Conservation (phyloP, 1,140 invertebrate species). For the Stratiolaelaps scimitus region DNA sequence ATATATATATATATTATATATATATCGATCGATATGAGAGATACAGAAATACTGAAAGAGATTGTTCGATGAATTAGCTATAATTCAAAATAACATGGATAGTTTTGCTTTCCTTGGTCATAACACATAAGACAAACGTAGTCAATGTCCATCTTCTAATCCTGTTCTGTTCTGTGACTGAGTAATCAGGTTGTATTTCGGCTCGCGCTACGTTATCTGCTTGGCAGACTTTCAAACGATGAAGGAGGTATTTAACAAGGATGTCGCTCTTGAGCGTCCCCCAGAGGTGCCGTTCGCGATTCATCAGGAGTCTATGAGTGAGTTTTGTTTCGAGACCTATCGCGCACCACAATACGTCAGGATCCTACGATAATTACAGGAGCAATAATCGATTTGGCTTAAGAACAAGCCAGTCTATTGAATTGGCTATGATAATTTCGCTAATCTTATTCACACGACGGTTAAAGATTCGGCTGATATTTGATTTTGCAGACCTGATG, state of each 20-base stretch:
- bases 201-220: constrained; percentile 20
- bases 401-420: too few relatives aligned
- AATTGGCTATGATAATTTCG: too few relatives aligned
- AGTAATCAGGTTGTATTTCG: constrained; percentile 11
- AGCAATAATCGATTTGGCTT: too few relatives aligned
- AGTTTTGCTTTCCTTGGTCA: neutral
- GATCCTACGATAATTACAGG: too few relatives aligned
- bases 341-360: too few relatives aligned
- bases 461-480: neutral
- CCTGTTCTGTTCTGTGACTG: too few relatives aligned
- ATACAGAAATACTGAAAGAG: too few relatives aligned
- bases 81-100: constrained; percentile 2
- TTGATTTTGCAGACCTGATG: constrained; percentile 38
- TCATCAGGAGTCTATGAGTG: constrained; percentile 15
- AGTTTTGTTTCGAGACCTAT: neutral
- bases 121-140: too few relatives aligned
- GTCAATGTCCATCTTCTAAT: too few relatives aligned
- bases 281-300: constrained; percentile 16
- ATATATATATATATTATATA: too few relatives aligned
- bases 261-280: constrained; percentile 3
- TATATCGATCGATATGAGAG: too few relatives aligned
- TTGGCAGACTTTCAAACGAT: constrained; percentile 18
- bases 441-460: too few relatives aligned
- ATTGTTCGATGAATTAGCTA: neutral
- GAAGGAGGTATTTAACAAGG: constrained; percentile 24